A percentile compares a stretch with the other conserved stretches of the same genome.
Conservation (phyloP, 2,797 vertebrate genomes). For the Lepus oiostolus region DNA sequence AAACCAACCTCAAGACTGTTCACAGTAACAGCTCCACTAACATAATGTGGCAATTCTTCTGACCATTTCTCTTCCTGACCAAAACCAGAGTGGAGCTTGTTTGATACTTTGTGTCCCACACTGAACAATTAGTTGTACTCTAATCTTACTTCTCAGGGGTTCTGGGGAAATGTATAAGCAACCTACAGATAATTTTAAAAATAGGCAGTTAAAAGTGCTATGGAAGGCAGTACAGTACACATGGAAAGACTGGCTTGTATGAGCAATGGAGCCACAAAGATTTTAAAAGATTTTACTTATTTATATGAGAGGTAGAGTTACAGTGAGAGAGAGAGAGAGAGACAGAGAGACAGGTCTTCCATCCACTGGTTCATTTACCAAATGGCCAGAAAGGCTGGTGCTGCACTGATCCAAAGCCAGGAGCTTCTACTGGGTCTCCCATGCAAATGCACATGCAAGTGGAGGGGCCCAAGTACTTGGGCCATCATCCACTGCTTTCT, state of each 20-base stretch:
- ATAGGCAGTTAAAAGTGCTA: background rate
- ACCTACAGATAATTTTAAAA: constrained; percentile 21
- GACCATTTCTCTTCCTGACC: constrained; percentile 39
- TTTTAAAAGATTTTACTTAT: no score
- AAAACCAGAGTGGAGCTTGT: background rate
- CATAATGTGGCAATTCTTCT: constrained; percentile 41
- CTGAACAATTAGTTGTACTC: constrained; percentile 47
- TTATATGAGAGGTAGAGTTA: no score
- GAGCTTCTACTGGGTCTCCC: no score
- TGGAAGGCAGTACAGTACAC: background rate
- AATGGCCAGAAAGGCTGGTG: no score
- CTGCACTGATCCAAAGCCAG: no score
- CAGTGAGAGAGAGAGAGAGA: no score
- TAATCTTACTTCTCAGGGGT: constrained; percentile 60
- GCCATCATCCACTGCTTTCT: no score
- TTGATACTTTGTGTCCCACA: constrained; percentile 31
- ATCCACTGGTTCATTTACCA: no score
- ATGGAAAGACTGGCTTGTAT: background rate
- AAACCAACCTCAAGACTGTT: constrained; percentile 55
- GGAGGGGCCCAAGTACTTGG: no score
- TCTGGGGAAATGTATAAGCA: constrained; percentile 7
- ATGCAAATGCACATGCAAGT: no score
- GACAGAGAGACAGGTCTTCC: no score
- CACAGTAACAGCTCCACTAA: constrained; percentile 31
- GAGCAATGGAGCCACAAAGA: background rate